Conservation (phyloP, 2,113 vertebrate species). For the Suricata suricatta region DNA sequence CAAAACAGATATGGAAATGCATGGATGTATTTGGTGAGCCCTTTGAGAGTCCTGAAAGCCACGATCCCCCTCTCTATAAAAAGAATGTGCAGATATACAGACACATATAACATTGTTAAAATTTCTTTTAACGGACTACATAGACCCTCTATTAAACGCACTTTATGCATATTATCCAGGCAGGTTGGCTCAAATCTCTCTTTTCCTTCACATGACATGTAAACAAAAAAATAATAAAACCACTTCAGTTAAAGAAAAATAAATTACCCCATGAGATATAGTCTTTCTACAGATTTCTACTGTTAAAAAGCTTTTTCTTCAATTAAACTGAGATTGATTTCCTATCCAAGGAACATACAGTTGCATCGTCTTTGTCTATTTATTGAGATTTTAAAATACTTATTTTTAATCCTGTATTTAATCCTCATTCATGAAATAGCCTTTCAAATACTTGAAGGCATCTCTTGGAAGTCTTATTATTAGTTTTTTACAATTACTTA, state of each 20-base stretch:
- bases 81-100: background rate
- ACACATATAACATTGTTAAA: background rate
- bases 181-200: background rate
- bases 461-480: background rate
- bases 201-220: background rate
- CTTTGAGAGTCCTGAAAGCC: background rate
- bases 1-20: background rate
- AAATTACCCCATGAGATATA: background rate
- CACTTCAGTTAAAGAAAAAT: background rate
- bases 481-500: background rate
- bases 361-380: background rate
- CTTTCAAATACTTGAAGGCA: background rate
- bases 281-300: background rate
- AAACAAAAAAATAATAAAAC: background rate
- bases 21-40: background rate
- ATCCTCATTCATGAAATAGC: background rate
- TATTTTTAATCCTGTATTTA: background rate
- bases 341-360: too few species aligned
- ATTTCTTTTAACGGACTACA: background rate
- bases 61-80: background rate
- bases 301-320: background rate
- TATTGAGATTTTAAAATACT: background rate
- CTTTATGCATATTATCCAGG: background rate
- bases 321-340: background rate
- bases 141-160: background rate